Conservation (phyloP, 2,888 invertebrate genomes). For the Drosophila rellima region DNA sequence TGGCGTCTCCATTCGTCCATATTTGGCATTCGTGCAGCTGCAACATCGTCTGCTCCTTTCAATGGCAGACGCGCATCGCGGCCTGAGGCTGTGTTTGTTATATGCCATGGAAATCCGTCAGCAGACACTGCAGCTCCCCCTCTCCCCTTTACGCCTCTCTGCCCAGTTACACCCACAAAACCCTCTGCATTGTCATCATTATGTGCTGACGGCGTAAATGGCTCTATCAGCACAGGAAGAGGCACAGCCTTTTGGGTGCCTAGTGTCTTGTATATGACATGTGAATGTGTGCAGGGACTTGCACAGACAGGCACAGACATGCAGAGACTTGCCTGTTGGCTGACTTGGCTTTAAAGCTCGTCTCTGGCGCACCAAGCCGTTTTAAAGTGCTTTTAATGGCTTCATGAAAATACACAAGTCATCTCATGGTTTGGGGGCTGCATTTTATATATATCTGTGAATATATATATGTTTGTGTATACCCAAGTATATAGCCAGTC, state of each 20-base stretch:
- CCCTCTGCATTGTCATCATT: conserved; percentile 73
- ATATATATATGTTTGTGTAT: neutral
- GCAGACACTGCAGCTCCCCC: conserved; percentile 66
- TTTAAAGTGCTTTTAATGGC: conserved; percentile 77
- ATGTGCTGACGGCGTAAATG: conserved; percentile 81
- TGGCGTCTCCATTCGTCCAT: conserved; percentile 40
- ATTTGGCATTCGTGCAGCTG: conserved; percentile 40
- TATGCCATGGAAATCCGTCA: conserved; percentile 76
- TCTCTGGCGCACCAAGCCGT: conserved; percentile 38
- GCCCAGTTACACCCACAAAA: conserved; percentile 11
- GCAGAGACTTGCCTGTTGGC: conserved; percentile 5
- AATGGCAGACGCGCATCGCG: conserved; percentile 52
- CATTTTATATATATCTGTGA: conserved; percentile 21
- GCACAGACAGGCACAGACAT: neutral
- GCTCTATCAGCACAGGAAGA: conserved; percentile 71
- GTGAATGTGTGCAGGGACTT: conserved; percentile 36
- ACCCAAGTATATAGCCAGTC: conserved; percentile 47
- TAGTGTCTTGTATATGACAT: conserved; percentile 62
- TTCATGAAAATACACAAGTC: conserved; percentile 69
- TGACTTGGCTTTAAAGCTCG: conserved; percentile 59
- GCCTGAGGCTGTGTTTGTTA: conserved; percentile 76
- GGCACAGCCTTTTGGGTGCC: conserved; percentile 48
- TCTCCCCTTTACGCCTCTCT: neutral
- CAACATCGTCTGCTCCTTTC: conserved; percentile 71
- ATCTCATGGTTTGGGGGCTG: conserved; percentile 34